phyloP scores from a whole-genome alignment of 1,140 invertebrate genomes.

The Notospermus geniculatus region DNA sequence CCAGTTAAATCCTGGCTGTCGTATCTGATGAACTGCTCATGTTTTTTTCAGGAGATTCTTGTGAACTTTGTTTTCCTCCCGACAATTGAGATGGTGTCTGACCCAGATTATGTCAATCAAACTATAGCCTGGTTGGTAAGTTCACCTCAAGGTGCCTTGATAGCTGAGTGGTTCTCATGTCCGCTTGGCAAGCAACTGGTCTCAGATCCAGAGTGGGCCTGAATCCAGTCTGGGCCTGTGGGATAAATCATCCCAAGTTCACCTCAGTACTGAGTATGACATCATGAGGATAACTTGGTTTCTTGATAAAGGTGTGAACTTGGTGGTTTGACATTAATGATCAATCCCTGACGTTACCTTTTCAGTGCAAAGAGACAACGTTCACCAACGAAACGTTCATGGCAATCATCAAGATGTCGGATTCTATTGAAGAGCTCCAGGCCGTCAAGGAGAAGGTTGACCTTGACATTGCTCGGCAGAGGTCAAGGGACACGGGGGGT shows the following conservation, averaged over 20 bases:
- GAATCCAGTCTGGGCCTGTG: not conserved
- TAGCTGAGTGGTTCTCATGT: too few species aligned
- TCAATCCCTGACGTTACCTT: constrained; percentile 15
- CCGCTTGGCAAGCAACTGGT: too few species aligned
- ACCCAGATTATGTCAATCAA: constrained; percentile 94
- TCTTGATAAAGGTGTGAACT: too few species aligned
- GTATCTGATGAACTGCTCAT: constrained; percentile 7
- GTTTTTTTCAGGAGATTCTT: constrained; percentile 72
- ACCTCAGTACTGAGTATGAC: too few species aligned
- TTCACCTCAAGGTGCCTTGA: too few species aligned
- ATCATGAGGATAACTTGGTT: too few species aligned
- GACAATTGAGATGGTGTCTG: constrained; percentile 76
- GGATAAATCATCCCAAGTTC: too few species aligned
- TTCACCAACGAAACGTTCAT: constrained; percentile 81
- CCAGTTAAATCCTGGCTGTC: not conserved
- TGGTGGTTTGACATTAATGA: too few species aligned
- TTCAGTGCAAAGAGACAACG: constrained; percentile 73
- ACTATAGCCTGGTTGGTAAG: constrained; percentile 85
- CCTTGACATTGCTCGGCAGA: constrained; percentile 72
- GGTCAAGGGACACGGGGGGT: constrained; percentile 79
- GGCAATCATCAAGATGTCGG: constrained; percentile 73
- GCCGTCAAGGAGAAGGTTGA: constrained; percentile 76
- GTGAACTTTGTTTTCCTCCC: constrained; percentile 77
- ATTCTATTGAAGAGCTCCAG: constrained; percentile 75
- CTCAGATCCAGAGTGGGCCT: not conserved